Evolutionary conservation across 2,888 invertebrate species (phyloP), one percentile per base, ranked within the genome.

Genomic region (Dolichomitus sp.): DNA sequence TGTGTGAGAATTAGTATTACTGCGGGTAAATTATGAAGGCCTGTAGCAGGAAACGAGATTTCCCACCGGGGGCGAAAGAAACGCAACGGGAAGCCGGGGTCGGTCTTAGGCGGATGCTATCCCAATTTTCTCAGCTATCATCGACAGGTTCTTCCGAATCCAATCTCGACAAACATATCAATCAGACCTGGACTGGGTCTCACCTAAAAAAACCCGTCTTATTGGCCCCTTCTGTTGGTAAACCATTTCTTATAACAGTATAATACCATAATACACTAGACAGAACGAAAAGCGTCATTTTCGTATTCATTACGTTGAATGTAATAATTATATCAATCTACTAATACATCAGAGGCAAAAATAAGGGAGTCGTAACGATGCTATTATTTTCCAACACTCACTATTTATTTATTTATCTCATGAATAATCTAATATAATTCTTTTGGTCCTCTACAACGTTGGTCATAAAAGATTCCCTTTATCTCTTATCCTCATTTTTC

Each of bases 91-190:
- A 65, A 23, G 42, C 12, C 54, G 42, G 42, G 7, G 19, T 42
- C 68, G 77, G 66, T 57, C 68, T 54, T 45, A 69, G 63, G 50
- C 33, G 57, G 68, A 52, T 30, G 59, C 11, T 23, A 45, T 63
- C 73, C 72, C 73, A 40, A 81, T 77, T 68, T 78, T 69, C 54
- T 7, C 50, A 50, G 72, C 57, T 59, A 70, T 70, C 75, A 83
- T 74, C 75, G 45, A 33, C 50, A 66, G 48, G 59, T 63, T 72
- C 59, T 23, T 37, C 19, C 48, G 72, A 65, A 72, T 23, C 70
- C 66, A 76, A 79, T 80, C 52, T 69, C 68, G 45, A 77, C 61
- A 72, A 68, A 72, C 59, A 50, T 77, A 73, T 78, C 77, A 81
- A 81, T 77, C 73, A 68, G 73, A 72, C 40, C 63, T 81, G 72